Percentiles rank a stretch among this genome's conserved stretches.
Conservation (phyloP, 2,113 vertebrate genomes). For the Sceloporus undulatus region DNA sequence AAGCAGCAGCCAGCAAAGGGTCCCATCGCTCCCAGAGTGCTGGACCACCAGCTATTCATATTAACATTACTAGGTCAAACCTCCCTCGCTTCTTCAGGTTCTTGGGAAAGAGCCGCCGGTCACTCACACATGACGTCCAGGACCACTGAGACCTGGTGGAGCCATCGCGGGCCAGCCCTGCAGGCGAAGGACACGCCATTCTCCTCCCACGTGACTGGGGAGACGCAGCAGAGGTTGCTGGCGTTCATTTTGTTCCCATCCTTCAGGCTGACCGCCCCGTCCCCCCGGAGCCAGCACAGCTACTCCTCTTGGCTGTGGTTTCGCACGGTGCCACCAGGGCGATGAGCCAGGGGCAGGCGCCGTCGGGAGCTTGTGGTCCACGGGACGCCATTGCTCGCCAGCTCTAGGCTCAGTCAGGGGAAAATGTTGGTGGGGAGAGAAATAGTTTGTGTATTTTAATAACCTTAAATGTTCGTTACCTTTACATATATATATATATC, state of each 20-base stretch:
- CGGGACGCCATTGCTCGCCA: slow-evolving; percentile 72
- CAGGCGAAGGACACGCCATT: slow-evolving; percentile 76
- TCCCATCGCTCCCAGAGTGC: too few relatives aligned
- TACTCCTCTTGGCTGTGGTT: slow-evolving; percentile 72
- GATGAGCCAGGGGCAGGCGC: rapidly evolving
- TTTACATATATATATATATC: too few relatives aligned
- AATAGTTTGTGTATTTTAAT: too few relatives aligned
- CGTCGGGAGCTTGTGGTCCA: slow-evolving; percentile 54
- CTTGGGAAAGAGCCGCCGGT: too few relatives aligned
- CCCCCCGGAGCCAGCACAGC: slow-evolving; percentile 78
- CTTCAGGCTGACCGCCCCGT: slow-evolving; percentile 58
- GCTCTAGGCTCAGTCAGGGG: slow-evolving; percentile 63
- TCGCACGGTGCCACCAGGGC: slow-evolving; percentile 69
- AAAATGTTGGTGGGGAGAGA: rapidly evolving
- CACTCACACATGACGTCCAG: slow-evolving; percentile 82
- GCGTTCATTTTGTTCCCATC: slow-evolving; percentile 76
- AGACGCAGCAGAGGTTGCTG: slow-evolving; percentile 79
- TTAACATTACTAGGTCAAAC: too few relatives aligned
- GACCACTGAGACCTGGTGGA: slow-evolving; percentile 65
- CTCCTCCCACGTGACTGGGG: slow-evolving; percentile 63
- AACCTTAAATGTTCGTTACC: too few relatives aligned
- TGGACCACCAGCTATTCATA: too few relatives aligned
- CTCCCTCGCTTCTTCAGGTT: too few relatives aligned
- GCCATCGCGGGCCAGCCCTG: slow-evolving; percentile 67
- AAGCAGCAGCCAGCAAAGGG: too few relatives aligned